Evolutionary conservation across 2,888 invertebrate species (phyloP), one percentile per base, ranked within the genome.

Genomic region (Lochmaea capreae): DNA sequence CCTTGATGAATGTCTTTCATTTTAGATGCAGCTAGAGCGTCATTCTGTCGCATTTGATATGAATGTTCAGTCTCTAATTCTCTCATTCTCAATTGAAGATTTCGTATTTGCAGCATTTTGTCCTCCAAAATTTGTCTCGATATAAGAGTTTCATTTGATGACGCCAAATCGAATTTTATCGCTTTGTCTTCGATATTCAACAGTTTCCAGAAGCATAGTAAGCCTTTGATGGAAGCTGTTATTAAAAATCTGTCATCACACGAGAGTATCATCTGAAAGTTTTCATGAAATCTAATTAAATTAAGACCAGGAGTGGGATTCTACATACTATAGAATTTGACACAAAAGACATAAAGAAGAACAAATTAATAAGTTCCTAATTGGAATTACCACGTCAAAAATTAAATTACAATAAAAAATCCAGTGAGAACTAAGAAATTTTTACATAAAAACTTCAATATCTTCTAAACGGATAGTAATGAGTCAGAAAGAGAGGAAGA

Each of bases 51-150:
- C 80, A 95, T 89, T 85, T 96, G 95, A 84, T 97, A 97, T 0
- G 93, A 92, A 83, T 95, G 95, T 85, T 97, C 97, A 14, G 94
- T 94, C 84, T 95, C 94, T 80, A 97, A 88, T 85, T 98, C 97
- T 78, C 93, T 92, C 84, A 97, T 91, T 66, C 96, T 90, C 26
- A 92, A 90, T 78, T 91, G 92, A 39, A 90, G 85, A 75, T 92
- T 92, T 49, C 87, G 86, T 74, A 94, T 94, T 75, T 89, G 89
- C 2, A 90, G 87, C 77, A 94, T 92, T 88, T 96, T 97, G 70
- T 95, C 95, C 80, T 94, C 92, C 46, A 97, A 88, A 82, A 95
- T 92, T 61, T 87, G 89, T 68, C 92, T 93, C 43, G 95, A 93
- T 78, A 97, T 95, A 67, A 97, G 89, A 76, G 97, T 93, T 85